phyloP scores from a whole-genome alignment of 2,797 vertebrate genomes.

The Coendou prehensilis region DNA sequence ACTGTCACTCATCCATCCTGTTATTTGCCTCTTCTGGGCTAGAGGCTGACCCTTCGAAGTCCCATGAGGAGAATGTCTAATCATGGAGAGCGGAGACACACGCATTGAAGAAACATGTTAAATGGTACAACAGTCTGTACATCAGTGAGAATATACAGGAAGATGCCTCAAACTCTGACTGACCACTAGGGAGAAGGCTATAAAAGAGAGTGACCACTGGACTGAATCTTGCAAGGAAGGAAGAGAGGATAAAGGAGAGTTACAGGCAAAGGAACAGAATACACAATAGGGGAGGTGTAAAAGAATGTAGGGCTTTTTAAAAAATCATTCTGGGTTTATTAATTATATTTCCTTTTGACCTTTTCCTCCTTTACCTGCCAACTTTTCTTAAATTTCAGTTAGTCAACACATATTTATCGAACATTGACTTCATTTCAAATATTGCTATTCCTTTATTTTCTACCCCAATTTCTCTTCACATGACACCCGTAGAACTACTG shows the following conservation, averaged over 20 bases:
- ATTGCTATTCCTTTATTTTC: background rate
- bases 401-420: background rate
- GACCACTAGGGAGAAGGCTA: background rate
- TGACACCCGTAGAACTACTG: background rate
- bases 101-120: background rate
- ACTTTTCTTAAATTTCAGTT: background rate
- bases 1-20: background rate
- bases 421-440: background rate
- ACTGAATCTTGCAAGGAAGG: background rate
- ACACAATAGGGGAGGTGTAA: background rate
- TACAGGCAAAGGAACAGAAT: background rate
- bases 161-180: background rate
- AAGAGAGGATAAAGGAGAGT: background rate
- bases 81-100: background rate
- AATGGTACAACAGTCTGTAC: background rate
- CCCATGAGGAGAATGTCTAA: background rate
- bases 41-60: background rate
- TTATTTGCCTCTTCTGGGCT: background rate
- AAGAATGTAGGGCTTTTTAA: background rate
- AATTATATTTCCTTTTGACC: background rate
- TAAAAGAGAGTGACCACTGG: background rate
- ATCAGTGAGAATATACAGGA: background rate
- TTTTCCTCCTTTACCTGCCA: background rate
- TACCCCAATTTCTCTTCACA: background rate
- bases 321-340: background rate